phyloP scores from a whole-genome alignment of 2,797 vertebrate species.

The Darevskia mixta region DNA sequence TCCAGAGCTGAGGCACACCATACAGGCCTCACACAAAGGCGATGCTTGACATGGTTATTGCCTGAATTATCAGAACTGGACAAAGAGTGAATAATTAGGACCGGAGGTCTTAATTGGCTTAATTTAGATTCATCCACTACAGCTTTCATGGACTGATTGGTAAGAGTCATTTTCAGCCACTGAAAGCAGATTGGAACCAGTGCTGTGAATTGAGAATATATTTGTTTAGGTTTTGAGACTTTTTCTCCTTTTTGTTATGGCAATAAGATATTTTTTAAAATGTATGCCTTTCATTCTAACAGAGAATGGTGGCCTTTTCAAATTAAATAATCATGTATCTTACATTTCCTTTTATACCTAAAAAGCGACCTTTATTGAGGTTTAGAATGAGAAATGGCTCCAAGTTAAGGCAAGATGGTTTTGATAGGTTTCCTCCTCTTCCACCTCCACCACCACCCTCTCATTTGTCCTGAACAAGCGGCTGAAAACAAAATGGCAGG shows the following conservation, averaged over 20 bases:
- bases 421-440: neutral
- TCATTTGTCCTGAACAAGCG: neutral
- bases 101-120: neutral
- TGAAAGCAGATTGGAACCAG: neutral
- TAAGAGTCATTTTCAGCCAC: neutral
- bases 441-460: too few species aligned
- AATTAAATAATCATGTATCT: neutral
- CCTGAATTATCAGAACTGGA: neutral
- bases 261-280: neutral
- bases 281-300: neutral
- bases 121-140: neutral
- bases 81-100: neutral
- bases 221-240: neutral
- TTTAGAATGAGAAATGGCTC: neutral
- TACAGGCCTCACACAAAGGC: too few species aligned
- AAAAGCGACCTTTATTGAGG: neutral
- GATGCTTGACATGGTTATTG: neutral
- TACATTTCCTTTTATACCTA: neutral
- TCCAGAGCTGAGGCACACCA: too few species aligned
- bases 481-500: neutral
- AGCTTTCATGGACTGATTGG: neutral
- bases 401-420: neutral
- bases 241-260: neutral
- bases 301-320: neutral
- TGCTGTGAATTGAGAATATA: neutral